phyloP scores from a whole-genome alignment of 2,888 invertebrate genomes.

The Dione vanillae region DNA sequence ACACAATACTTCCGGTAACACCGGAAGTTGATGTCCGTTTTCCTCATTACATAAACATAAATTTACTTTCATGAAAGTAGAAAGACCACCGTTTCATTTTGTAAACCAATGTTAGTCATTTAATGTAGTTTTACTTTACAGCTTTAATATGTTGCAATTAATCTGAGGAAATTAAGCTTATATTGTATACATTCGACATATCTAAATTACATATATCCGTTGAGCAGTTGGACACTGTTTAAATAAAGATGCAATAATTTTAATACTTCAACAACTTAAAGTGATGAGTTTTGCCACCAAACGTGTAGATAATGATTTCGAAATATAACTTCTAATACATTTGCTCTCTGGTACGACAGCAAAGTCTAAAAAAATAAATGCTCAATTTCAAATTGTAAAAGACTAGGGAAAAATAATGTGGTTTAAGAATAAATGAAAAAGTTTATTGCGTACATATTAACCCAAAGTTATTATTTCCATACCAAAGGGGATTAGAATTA shows the following conservation, averaged over 20 bases:
- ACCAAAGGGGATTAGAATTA: constrained; percentile 22
- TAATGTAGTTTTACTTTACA: background rate
- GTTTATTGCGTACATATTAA: background rate
- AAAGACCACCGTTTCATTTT: background rate
- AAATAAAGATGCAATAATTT: too few species aligned
- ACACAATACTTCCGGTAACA: background rate
- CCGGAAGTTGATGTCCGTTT: constrained; percentile 4
- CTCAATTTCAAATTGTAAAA: background rate
- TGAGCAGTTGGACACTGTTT: too few species aligned
- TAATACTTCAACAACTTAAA: too few species aligned
- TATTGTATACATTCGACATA: too few species aligned
- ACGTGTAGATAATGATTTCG: too few species aligned
- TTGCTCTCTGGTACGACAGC: too few species aligned
- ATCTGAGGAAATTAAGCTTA: background rate
- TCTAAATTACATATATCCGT: too few species aligned
- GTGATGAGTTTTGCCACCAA: too few species aligned
- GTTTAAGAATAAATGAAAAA: too few species aligned
- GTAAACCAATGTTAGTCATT: background rate
- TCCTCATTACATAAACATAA: background rate
- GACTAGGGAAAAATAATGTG: background rate
- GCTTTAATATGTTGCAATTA: background rate
- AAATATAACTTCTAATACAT: too few species aligned
- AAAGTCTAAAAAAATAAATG: too few species aligned
- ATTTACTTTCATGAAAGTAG: background rate
- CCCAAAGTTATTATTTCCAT: background rate